Percentiles rank a stretch among this genome's conserved stretches.
Evolutionary conservation across 2,888 invertebrate species (phyloP).

Genomic region (Frankliniella intonsa): DNA sequence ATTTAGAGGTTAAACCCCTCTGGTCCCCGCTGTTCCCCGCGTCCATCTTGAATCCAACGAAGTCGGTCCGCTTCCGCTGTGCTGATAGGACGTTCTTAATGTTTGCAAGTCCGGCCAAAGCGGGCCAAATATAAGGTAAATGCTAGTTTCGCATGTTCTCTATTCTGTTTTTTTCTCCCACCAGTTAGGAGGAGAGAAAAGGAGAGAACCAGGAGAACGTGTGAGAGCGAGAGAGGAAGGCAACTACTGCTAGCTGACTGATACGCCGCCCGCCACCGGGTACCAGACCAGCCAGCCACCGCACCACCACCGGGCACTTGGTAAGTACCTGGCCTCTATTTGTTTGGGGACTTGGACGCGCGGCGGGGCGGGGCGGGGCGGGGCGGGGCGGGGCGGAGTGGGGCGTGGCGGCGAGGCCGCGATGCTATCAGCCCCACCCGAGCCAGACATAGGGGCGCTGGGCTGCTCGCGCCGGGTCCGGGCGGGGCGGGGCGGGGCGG

Average conservation of each 20-base stretch:
- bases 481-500: no score
- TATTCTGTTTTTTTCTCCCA: no score
- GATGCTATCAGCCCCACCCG: slow-evolving; percentile 5
- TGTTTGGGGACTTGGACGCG: slow-evolving; percentile 24
- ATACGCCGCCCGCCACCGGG: not conserved
- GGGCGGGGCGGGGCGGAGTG: not conserved
- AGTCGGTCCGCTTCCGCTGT: no score
- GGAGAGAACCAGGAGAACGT: not conserved
- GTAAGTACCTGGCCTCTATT: slow-evolving; percentile 23
- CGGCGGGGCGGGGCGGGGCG: not conserved
- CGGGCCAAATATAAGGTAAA: no score
- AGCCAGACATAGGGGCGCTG: slow-evolving; percentile 25
- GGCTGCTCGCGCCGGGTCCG: not conserved
- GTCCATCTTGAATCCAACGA: no score
- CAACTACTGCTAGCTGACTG: not conserved
- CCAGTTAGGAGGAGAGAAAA: not conserved
- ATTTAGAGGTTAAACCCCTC: no score
- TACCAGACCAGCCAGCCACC: not conserved
- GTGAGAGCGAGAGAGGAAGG: not conserved
- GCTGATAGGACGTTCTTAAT: no score
- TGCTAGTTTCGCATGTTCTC: no score
- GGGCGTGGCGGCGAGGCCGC: not conserved
- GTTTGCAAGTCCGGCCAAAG: no score
- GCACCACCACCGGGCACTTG: not conserved
- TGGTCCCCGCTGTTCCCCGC: no score